Evolutionary conservation across 1,140 invertebrate genomes (phyloP).

Genomic region (Zeugodacus cucurbitae): DNA sequence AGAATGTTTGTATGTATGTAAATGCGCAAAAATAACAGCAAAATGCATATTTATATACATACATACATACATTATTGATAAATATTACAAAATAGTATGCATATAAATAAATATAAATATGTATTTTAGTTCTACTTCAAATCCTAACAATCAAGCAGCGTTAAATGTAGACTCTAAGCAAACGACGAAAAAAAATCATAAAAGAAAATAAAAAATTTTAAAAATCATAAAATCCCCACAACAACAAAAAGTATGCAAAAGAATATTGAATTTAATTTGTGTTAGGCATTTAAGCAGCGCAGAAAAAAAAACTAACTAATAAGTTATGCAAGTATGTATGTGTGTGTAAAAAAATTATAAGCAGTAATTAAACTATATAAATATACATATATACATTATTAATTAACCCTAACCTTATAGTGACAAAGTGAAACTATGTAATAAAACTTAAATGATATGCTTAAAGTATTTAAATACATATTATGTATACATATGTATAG

Average conservation of each 20-base stretch:
- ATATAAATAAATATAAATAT: background rate
- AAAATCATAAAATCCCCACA: conserved; percentile 37
- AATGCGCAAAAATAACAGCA: background rate
- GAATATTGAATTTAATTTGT: conserved; percentile 13
- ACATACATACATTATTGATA: conserved; percentile 1
- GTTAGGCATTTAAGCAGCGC: background rate
- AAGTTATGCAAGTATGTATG: too few relatives aligned
- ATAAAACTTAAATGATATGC: background rate
- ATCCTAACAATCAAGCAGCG: background rate
- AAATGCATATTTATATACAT: background rate
- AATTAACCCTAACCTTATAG: background rate
- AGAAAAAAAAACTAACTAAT: background rate
- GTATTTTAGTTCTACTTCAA: conserved; percentile 8
- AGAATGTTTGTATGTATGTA: background rate
- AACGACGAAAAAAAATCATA: background rate
- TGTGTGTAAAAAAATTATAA: too few relatives aligned
- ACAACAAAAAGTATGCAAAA: conserved; percentile 27
- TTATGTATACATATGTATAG: background rate
- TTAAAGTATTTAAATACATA: background rate
- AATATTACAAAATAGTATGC: background rate
- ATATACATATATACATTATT: background rate
- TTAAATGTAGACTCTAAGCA: background rate
- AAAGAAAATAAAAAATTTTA: conserved; percentile 34
- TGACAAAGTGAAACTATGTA: background rate
- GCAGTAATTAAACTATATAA: background rate